These are phyloP conservation scores for Cariama cristata DNA, from an alignment of 2,113 vertebrate species.

Conservation along the genomic window DNA sequence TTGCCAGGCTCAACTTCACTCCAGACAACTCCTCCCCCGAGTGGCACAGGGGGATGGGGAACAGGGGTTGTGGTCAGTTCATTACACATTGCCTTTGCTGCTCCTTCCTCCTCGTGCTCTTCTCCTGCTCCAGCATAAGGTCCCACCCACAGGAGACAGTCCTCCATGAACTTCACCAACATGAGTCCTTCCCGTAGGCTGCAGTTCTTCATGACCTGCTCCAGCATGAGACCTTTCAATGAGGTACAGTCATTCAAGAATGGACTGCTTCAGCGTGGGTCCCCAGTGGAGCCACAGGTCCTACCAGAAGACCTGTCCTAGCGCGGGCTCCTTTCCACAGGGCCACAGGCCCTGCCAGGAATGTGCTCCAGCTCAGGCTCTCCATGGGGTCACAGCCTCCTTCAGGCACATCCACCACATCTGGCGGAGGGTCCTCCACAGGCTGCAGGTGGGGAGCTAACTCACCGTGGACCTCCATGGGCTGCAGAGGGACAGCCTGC, in stretches of 20 bases:
- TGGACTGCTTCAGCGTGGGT: neutral
- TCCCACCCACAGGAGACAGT: neutral
- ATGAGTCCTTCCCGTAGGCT: neutral
- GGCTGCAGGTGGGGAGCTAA: neutral
- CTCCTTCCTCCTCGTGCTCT: neutral
- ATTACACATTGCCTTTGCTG: neutral
- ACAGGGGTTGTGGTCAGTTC: neutral
- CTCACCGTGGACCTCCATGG: neutral
- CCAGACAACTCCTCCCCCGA: fast-evolving
- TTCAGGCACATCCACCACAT: neutral
- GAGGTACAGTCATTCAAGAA: neutral
- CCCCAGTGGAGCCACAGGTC: too few relatives aligned
- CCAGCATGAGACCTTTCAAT: neutral
- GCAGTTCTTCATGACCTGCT: neutral
- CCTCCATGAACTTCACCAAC: neutral
- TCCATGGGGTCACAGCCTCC: neutral
- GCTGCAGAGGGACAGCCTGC: neutral
- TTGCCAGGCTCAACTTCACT: neutral
- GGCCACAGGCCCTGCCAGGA: neutral
- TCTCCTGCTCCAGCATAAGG: too few relatives aligned
- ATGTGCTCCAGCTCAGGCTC: fast-evolving
- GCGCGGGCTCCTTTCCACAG: too few relatives aligned
- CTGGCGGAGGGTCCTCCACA: fast-evolving
- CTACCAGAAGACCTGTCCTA: neutral
- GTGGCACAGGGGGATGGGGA: fast-evolving